phyloP scores from a whole-genome alignment of 2,113 vertebrate genomes.

The Ictalurus punctatus region DNA sequence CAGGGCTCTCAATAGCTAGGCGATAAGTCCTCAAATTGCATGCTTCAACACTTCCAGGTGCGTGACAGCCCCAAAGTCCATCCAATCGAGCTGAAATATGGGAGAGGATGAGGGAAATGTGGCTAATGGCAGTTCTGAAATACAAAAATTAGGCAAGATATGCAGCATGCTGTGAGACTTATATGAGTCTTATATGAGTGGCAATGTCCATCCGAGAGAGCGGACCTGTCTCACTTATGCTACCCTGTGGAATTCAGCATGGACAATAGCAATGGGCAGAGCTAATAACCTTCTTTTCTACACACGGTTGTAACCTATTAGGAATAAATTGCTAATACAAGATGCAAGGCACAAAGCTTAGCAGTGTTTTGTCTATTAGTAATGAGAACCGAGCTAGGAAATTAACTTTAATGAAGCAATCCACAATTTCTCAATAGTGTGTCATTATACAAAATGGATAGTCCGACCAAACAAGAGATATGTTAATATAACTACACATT shows the following conservation, averaged over 20 bases:
- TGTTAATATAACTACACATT: slow-evolving; percentile 16
- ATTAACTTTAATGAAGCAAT: slow-evolving; percentile 34
- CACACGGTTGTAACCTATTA: slow-evolving; percentile 64
- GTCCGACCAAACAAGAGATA: slow-evolving; percentile 2
- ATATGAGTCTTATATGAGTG: slow-evolving; percentile 58
- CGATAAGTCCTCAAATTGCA: slow-evolving; percentile 37
- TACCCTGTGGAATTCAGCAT: slow-evolving; percentile 63
- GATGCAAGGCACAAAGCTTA: slow-evolving; percentile 60
- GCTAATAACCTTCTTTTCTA: slow-evolving; percentile 49
- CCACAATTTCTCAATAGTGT: slow-evolving; percentile 17
- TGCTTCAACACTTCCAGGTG: slow-evolving; percentile 39
- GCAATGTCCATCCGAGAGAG: slow-evolving; percentile 64
- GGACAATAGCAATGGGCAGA: slow-evolving; percentile 49
- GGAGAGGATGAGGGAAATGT: slow-evolving; percentile 35
- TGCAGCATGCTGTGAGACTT: slow-evolving; percentile 30
- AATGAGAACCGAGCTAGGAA: slow-evolving; percentile 30
- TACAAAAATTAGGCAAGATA: slow-evolving; percentile 31
- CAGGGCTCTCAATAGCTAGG: slow-evolving; percentile 27
- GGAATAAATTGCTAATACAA: slow-evolving; percentile 63
- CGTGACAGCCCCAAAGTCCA: slow-evolving; percentile 40
- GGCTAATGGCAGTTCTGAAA: slow-evolving; percentile 33
- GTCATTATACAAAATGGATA: background rate
- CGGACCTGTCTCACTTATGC: slow-evolving; percentile 58
- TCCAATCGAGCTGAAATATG: slow-evolving; percentile 32
- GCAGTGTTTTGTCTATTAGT: slow-evolving; percentile 40